phyloP scores from a whole-genome alignment of 2,797 vertebrate species.

The Gymnocypris eckloni region DNA sequence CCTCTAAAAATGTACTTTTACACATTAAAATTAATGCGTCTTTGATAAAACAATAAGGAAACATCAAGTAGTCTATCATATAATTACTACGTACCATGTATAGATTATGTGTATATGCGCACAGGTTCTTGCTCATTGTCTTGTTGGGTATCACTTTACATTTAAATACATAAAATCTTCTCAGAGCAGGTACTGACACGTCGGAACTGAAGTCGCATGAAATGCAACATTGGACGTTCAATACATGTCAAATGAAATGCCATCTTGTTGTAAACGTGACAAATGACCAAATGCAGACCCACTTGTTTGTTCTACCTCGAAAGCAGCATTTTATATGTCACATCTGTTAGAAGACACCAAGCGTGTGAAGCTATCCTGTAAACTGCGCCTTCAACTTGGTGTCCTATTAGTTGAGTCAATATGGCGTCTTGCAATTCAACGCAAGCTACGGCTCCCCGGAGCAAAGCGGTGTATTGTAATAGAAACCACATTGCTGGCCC shows the following conservation, averaged over 20 bases:
- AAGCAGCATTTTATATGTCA: slow-evolving; percentile 60
- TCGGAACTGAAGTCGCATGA: slow-evolving; percentile 52
- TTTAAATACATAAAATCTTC: slow-evolving; percentile 41
- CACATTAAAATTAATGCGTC: no score
- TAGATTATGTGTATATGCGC: slow-evolving; percentile 20
- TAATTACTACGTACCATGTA: slow-evolving; percentile 15
- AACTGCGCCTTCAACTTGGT: slow-evolving; percentile 71
- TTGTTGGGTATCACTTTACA: slow-evolving; percentile 24
- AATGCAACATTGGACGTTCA: slow-evolving; percentile 48
- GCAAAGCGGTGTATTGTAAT: slow-evolving; percentile 72
- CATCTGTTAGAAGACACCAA: slow-evolving; percentile 66
- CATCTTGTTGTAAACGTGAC: slow-evolving; percentile 54
- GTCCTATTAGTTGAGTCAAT: slow-evolving; percentile 77
- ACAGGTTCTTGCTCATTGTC: slow-evolving; percentile 5
- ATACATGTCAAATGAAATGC: slow-evolving; percentile 59
- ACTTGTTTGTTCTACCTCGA: slow-evolving; percentile 41
- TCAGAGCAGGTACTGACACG: slow-evolving; percentile 40
- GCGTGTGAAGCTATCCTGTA: slow-evolving; percentile 75
- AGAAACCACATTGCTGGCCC: slow-evolving; percentile 74
- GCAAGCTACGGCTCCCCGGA: slow-evolving; percentile 68
- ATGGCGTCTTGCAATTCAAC: slow-evolving; percentile 76
- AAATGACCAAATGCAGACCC: slow-evolving; percentile 49
- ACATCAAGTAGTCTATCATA: no score
- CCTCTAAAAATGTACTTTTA: no score
- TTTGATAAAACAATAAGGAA: no score